These are phyloP conservation scores for Bovichtus diacanthus DNA, from an alignment of 2,797 vertebrate species.

Conservation along the genomic window DNA sequence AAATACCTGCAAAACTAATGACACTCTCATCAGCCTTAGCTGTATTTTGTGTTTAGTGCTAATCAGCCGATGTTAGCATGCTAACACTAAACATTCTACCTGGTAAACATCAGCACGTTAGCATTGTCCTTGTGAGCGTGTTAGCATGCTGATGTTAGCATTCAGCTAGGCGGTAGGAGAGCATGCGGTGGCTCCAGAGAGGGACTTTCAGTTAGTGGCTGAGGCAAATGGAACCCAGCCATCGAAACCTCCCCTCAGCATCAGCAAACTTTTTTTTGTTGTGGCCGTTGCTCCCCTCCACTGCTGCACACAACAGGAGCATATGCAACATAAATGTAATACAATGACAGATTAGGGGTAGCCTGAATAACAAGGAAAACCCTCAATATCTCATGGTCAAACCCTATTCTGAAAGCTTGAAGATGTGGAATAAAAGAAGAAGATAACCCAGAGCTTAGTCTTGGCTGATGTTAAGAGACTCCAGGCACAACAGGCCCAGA, in stretches of 20 bases:
- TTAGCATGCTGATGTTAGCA: neutral
- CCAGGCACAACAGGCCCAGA: conserved; percentile 16
- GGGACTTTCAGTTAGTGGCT: too few species aligned
- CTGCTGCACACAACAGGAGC: neutral
- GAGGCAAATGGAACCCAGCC: too few species aligned
- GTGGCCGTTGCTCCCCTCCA: too few species aligned
- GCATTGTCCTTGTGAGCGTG: neutral
- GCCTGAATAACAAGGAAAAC: neutral
- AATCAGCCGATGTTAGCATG: neutral
- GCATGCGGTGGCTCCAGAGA: too few species aligned
- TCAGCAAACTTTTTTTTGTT: too few species aligned
- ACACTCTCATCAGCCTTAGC: neutral
- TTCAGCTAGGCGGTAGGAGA: too few species aligned
- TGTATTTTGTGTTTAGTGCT: neutral
- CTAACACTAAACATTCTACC: neutral
- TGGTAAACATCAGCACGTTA: neutral
- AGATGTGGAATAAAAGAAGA: conserved; percentile 12
- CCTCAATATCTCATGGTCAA: neutral
- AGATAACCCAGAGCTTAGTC: conserved; percentile 5
- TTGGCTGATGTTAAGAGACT: neutral
- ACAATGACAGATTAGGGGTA: neutral
- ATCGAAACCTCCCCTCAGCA: too few species aligned
- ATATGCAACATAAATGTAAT: neutral
- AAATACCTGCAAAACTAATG: neutral
- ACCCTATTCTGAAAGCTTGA: neutral